Evolutionary conservation across 2,888 invertebrate genomes (phyloP).

Genomic region (Dryadula phaetusa): DNA sequence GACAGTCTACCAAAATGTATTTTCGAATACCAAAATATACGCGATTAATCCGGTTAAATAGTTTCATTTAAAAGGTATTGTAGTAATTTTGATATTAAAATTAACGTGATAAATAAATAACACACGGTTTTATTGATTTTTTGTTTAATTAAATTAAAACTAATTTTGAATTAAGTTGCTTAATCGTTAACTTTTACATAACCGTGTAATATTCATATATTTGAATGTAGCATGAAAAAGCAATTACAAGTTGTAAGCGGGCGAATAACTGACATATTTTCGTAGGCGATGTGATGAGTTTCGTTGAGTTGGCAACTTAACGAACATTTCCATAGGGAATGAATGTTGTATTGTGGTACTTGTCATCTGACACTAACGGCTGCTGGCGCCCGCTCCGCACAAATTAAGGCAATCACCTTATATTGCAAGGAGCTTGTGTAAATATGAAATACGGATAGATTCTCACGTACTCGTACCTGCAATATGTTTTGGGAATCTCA

Average conservation of each 20-base stretch:
- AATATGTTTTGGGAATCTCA: not conserved
- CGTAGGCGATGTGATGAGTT: constrained; percentile 23
- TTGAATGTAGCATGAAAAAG: constrained; percentile 14
- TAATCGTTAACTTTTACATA: not conserved
- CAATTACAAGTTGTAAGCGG: constrained; percentile 25
- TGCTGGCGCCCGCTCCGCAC: constrained; percentile 37
- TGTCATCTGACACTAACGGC: constrained; percentile 42
- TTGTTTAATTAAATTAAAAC: no score
- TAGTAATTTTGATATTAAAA: no score
- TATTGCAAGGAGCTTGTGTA: constrained; percentile 30
- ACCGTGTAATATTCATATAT: constrained; percentile 4
- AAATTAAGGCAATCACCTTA: constrained; percentile 46
- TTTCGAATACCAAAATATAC: no score
- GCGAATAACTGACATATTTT: constrained; percentile 28
- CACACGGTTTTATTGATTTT: no score
- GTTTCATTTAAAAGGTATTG: no score
- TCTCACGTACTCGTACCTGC: not conserved
- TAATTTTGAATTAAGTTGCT: no score
- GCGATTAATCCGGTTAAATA: no score
- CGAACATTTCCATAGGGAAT: constrained; percentile 42
- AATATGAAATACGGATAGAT: constrained; percentile 26
- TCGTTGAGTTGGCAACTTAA: constrained; percentile 36
- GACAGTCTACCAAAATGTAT: no score
- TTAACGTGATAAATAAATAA: no score
- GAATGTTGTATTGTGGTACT: constrained; percentile 32